These are phyloP conservation scores for Schrankia costaestrigalis DNA, from an alignment of 2,888 invertebrate species.

Conservation along the genomic window DNA sequence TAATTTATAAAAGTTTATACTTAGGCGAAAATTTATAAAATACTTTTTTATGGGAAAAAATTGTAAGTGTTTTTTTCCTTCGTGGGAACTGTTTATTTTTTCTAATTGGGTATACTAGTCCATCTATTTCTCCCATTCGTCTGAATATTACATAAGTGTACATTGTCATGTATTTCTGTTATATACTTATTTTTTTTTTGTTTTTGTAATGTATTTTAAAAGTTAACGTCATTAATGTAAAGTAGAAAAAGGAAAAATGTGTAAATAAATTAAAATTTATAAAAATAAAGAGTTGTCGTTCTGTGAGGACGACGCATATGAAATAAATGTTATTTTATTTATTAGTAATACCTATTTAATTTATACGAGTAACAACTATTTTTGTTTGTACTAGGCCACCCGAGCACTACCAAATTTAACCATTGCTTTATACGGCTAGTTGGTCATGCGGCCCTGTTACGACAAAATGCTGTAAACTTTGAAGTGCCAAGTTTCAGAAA, in stretches of 20 bases:
- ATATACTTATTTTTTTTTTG: constrained; percentile 49
- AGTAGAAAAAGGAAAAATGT: constrained; percentile 76
- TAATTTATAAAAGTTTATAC: constrained; percentile 58
- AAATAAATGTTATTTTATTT: constrained; percentile 32
- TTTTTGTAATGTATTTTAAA: constrained; percentile 79
- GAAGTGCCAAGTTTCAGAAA: too few species aligned
- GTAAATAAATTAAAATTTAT: constrained; percentile 81
- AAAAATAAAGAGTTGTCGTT: constrained; percentile 76
- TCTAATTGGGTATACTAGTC: constrained; percentile 78
- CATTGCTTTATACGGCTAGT: too few species aligned
- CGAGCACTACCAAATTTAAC: too few species aligned
- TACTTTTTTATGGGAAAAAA: constrained; percentile 55
- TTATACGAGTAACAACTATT: too few species aligned
- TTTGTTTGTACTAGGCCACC: too few species aligned
- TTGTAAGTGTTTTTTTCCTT: constrained; percentile 44
- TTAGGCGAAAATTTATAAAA: constrained; percentile 68
- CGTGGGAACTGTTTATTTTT: constrained; percentile 66
- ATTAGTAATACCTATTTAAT: neutral
- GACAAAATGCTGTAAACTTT: too few species aligned
- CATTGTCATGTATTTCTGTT: constrained; percentile 74
- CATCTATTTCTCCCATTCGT: constrained; percentile 62
- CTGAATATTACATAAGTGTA: constrained; percentile 63
- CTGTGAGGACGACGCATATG: constrained; percentile 68
- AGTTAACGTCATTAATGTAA: constrained; percentile 79
- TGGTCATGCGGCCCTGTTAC: too few species aligned